Conservation (phyloP, 2,888 invertebrate species). For the Steinernema scapterisci region DNA sequence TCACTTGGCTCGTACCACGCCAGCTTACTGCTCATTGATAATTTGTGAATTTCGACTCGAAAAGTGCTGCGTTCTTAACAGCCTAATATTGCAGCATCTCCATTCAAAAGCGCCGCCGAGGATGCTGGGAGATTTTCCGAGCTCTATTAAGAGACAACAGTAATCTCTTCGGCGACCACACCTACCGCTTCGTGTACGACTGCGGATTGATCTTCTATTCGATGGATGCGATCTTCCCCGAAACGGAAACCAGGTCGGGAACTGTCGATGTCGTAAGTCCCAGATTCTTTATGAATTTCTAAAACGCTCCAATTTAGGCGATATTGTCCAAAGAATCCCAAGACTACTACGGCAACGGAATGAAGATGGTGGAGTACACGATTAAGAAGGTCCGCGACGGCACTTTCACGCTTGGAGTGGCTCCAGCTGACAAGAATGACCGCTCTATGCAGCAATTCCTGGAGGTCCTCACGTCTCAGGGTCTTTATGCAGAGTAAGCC, state of each 20-base stretch:
- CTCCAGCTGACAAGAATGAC: background rate
- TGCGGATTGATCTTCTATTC: constrained; percentile 5
- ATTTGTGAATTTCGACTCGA: too few species aligned
- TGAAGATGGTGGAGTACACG: background rate
- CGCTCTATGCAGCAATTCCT: constrained; percentile 20
- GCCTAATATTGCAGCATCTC: background rate
- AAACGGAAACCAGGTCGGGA: background rate
- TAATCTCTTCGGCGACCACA: background rate
- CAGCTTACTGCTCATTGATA: too few species aligned
- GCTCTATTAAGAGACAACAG: background rate
- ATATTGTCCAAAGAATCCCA: too few species aligned
- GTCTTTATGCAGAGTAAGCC: background rate
- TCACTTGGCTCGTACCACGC: too few species aligned
- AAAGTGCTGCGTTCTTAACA: too few species aligned
- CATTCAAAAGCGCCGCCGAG: background rate
- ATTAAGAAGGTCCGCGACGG: background rate
- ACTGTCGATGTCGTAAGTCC: background rate
- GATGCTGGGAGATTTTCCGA: background rate
- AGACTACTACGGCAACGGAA: background rate
- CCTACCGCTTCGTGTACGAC: constrained; percentile 1
- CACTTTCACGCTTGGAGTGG: background rate
- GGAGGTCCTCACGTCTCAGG: constrained; percentile 8
- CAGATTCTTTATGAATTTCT: background rate
- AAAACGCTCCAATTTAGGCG: background rate
- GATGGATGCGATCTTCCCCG: background rate